phyloP scores from a whole-genome alignment of 2,888 invertebrate species.

The Drosophila lacicola region DNA sequence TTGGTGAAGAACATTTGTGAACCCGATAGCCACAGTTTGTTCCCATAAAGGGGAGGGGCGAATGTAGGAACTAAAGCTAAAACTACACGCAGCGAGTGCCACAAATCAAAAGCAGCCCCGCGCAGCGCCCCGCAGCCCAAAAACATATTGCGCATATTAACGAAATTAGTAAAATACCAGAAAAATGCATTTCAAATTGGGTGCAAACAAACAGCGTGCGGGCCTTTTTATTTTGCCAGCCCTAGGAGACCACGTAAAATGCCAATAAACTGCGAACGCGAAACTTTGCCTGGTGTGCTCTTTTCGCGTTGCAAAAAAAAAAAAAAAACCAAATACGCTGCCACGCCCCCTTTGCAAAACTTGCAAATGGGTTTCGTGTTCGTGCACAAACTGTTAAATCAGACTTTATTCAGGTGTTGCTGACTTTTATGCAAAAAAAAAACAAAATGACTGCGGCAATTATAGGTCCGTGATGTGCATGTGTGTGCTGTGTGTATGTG shows the following conservation, averaged over 20 bases:
- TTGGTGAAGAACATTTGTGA: too few relatives aligned
- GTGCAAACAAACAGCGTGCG: slow-evolving; percentile 21
- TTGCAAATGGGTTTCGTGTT: slow-evolving; percentile 51
- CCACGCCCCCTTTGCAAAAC: slow-evolving; percentile 32
- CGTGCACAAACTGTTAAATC: slow-evolving; percentile 68
- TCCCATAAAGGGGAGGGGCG: neutral
- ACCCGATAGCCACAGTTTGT: neutral
- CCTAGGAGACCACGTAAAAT: slow-evolving; percentile 63
- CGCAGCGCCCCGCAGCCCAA: slow-evolving; percentile 1
- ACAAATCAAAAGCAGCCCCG: slow-evolving; percentile 35
- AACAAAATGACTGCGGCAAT: slow-evolving; percentile 30
- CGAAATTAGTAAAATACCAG: slow-evolving; percentile 65
- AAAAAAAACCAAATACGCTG: slow-evolving; percentile 41
- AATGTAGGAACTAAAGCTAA: neutral
- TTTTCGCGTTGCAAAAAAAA: slow-evolving; percentile 37
- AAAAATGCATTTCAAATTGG: slow-evolving; percentile 71
- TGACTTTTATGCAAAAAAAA: slow-evolving; percentile 36
- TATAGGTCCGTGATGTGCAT: slow-evolving; percentile 24
- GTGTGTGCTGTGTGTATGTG: neutral
- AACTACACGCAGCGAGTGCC: slow-evolving; percentile 32
- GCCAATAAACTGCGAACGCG: slow-evolving; percentile 68
- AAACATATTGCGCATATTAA: slow-evolving; percentile 67
- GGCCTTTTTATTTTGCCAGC: slow-evolving; percentile 4
- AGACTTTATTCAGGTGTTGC: slow-evolving; percentile 62
- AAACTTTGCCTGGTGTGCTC: slow-evolving; percentile 57